Base-by-base conservation (phyloP, 2,113 vertebrate species). In the Tamias sibiricus region DNA sequence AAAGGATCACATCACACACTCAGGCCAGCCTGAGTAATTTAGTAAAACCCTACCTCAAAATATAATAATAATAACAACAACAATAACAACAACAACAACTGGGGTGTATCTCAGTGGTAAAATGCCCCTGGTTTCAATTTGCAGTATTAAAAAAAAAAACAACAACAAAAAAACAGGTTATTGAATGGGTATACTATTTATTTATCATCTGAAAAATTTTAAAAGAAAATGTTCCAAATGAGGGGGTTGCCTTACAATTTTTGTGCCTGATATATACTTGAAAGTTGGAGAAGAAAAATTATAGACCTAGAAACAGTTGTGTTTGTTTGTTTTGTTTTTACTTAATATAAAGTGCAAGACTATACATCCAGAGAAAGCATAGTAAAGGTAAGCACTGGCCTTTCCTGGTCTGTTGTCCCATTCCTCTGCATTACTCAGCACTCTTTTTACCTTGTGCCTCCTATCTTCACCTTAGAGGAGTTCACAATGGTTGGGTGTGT, bases 361-460 rank as follows among this genome's bases (percentile, higher is more conserved):
- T 62, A 16, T 30, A 74, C 4, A 28, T 24, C 79, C 35, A 12
- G 11, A 74, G 79, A 49, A 72, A 24, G 1, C 10, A 32, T 47
- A 22, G 19, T 12, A 81, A 88, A 52, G n/a, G 7, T 30, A 62
- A 42, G 35, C 8, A 44, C 10, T 49, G 35, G 4, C 3, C 47
- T 90, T 87, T 72, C 52, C 80, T 91, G 82, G 66, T 24, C 16
- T 93, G 44, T 76, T 81, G 79, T 84, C 72, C 68, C 26, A 44
- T 64, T 72, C 28, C 44, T 35, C 24, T 54, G 62, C 75, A 82
- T 96, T 88, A 88, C 30, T 93, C 93, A 97, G 49, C 30, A 42
- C 68, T 91, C 52, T 95, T 75, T 75, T 47, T 88, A 59, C 66
- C 24, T 5, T 87, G 16, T 16, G 35, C 83, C 64, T 44, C 89